A percentile compares a stretch with the other conserved stretches of the same genome.
These are phyloP conservation scores for Lutraria rhynchaena DNA, from an alignment of 1,140 invertebrate genomes.

Conservation along the genomic window DNA sequence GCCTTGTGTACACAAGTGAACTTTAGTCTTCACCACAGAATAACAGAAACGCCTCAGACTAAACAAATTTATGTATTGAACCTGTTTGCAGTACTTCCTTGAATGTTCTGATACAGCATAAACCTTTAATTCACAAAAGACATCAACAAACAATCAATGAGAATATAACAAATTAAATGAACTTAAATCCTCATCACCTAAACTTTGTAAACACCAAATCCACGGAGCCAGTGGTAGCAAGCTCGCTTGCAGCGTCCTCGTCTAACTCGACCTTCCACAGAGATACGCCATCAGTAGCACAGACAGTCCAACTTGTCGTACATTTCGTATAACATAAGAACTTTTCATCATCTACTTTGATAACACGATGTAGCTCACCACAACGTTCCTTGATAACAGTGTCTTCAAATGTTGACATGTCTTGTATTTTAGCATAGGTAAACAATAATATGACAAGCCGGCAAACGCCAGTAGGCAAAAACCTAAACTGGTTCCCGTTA, in stretches of 20 bases:
- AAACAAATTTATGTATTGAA: background rate
- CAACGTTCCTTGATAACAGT: slow-evolving; percentile 21
- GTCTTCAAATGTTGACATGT: slow-evolving; percentile 27
- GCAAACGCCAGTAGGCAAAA: no score
- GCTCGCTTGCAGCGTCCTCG: slow-evolving; percentile 70
- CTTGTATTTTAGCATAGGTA: no score
- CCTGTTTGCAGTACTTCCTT: background rate
- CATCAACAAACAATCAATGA: background rate
- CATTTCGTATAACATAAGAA: slow-evolving; percentile 71
- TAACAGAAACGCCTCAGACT: background rate
- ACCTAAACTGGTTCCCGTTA: no score
- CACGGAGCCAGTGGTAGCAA: slow-evolving; percentile 64
- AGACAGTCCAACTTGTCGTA: slow-evolving; percentile 62
- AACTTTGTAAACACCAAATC: slow-evolving; percentile 70
- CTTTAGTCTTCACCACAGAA: background rate
- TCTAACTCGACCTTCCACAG: slow-evolving; percentile 74
- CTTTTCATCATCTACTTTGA: slow-evolving; percentile 55
- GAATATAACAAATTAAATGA: background rate
- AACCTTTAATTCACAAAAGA: background rate
- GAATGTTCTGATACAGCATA: background rate
- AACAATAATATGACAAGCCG: no score
- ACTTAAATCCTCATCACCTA: slow-evolving; percentile 61
- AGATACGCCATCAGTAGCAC: slow-evolving; percentile 73
- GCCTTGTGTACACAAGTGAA: no score
- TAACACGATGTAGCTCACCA: slow-evolving; percentile 29